A percentile compares a stretch with the other conserved stretches of the same genome.
Conservation (phyloP, 1,140 invertebrate species). For the Trissolcus basalis region DNA sequence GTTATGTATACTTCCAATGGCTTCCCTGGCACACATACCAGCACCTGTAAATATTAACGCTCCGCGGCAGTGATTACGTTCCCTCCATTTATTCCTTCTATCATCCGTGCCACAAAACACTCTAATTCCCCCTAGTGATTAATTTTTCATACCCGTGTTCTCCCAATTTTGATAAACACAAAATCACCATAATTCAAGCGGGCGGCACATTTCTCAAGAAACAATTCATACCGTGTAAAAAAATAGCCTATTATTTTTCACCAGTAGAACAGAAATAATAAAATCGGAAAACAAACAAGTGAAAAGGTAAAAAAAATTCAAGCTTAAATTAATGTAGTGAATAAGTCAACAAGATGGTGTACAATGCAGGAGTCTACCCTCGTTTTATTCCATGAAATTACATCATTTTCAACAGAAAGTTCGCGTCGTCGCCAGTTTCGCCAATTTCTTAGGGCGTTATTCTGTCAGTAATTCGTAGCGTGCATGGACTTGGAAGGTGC, state of each 20-base stretch:
- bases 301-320: too few relatives aligned
- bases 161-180: too few relatives aligned
- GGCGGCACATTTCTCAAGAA: too few relatives aligned
- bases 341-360: too few relatives aligned
- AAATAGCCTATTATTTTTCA: too few relatives aligned
- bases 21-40: conserved; percentile 18
- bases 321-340: too few relatives aligned
- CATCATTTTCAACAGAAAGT: conserved; percentile 37
- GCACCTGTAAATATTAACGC: conserved; percentile 43
- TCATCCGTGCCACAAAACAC: conserved; percentile 4
- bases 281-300: too few relatives aligned
- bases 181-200: too few relatives aligned
- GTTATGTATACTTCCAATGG: conserved; percentile 25
- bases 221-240: too few relatives aligned
- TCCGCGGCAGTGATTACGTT: conserved; percentile 24
- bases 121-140: conserved; percentile 21
- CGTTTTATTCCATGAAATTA: conserved; percentile 18
- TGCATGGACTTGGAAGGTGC: conserved; percentile 17
- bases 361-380: not conserved
- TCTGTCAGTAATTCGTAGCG: conserved; percentile 27
- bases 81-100: conserved; percentile 7
- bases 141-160: conserved; percentile 16
- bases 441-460: conserved; percentile 43
- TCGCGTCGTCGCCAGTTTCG: conserved; percentile 5
- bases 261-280: too few relatives aligned